Evolutionary conservation across 2,113 vertebrate genomes (phyloP).

Genomic region (Loxodonta africana): DNA sequence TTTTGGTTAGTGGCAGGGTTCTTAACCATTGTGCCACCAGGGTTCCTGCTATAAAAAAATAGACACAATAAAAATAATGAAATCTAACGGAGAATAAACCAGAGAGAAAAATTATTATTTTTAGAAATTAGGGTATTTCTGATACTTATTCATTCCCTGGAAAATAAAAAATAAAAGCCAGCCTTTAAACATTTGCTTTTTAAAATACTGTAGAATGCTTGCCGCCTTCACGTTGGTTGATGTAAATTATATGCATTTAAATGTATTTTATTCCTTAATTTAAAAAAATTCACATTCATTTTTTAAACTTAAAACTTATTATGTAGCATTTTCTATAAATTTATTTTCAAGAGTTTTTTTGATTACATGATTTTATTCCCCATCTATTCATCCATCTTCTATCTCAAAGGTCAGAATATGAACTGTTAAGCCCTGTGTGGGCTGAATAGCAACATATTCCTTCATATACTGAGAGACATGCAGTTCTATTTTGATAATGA

Average conservation of each 20-base stretch:
- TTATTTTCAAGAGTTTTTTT: slow-evolving; percentile 23
- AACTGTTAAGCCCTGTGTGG: not conserved
- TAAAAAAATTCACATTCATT: not conserved
- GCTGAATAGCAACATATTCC: not conserved
- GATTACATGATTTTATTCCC: not conserved
- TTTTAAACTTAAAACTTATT: slow-evolving; percentile 30
- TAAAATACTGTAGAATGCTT: not conserved
- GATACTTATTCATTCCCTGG: not conserved
- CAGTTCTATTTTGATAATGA: slow-evolving; percentile 5
- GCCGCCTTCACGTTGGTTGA: not conserved
- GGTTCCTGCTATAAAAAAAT: no score
- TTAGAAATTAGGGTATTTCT: not conserved
- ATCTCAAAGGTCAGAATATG: not conserved
- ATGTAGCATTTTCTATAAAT: not conserved
- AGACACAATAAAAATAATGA: slow-evolving; percentile 27
- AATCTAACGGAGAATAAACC: not conserved
- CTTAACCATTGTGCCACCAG: no score
- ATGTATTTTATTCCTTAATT: not conserved
- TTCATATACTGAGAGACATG: not conserved
- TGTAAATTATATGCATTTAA: not conserved
- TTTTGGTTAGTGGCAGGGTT: no score
- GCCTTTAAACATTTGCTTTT: not conserved
- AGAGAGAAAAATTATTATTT: not conserved
- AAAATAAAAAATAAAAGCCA: not conserved
- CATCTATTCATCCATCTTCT: not conserved